Percentiles rank a stretch among this genome's conserved stretches.
phyloP scores from a whole-genome alignment of 2,888 invertebrate genomes.

The Caenorhabditis doughertyi region DNA sequence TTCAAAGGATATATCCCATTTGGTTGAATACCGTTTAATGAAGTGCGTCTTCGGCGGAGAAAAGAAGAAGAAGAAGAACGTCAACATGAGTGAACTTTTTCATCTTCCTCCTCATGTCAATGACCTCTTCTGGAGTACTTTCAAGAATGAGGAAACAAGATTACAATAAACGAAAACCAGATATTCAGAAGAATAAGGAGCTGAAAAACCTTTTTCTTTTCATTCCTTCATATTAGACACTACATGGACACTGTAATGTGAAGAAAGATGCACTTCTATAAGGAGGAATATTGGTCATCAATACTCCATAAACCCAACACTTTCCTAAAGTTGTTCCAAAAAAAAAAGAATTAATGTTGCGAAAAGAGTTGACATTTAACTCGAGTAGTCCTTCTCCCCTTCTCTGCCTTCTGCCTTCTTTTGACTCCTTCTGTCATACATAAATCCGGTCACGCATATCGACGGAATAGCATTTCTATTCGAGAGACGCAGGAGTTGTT shows the following conservation, averaged over 20 bases:
- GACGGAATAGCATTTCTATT: constrained; percentile 8
- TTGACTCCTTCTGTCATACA: constrained; percentile 36
- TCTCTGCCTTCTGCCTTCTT: neutral
- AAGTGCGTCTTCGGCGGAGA: constrained; percentile 22
- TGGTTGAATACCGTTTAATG: constrained; percentile 44
- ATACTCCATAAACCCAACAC: no score
- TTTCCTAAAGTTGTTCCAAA: neutral
- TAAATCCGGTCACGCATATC: constrained; percentile 61
- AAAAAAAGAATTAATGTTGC: constrained; percentile 2
- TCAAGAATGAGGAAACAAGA: neutral
- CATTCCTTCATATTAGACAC: no score
- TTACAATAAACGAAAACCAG: neutral
- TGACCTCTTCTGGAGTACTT: constrained; percentile 21
- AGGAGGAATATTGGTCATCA: no score
- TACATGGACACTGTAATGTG: no score
- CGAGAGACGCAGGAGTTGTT: constrained; percentile 26
- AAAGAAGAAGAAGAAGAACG: constrained; percentile 17
- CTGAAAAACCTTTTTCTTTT: neutral
- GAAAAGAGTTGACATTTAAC: constrained; percentile 18
- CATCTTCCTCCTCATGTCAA: neutral
- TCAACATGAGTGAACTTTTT: constrained; percentile 2
- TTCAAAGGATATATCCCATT: constrained; percentile 36
- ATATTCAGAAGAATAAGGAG: neutral
- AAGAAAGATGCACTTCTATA: no score
- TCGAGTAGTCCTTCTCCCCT: constrained; percentile 16